Evolutionary conservation across 2,113 vertebrate genomes (phyloP), one percentile per base, ranked within the genome.

Genomic region (Eulemur rufifrons): DNA sequence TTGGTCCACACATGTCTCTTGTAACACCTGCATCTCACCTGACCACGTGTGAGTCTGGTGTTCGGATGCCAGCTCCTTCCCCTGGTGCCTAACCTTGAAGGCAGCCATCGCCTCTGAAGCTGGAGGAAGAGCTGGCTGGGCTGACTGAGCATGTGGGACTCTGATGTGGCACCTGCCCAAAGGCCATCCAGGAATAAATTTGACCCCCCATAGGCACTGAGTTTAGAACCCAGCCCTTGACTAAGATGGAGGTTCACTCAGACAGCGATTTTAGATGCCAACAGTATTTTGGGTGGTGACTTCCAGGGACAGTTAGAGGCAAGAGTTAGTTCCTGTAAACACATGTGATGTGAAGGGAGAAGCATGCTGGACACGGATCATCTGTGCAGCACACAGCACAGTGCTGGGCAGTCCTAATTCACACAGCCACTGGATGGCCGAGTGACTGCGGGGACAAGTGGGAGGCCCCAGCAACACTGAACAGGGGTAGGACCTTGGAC

Each of bases 321-420:
- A 50, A 56, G n/a, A 56, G 18, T 82, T 82, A 64, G 34, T 69
- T 80, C 25, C 63, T 56, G 3, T 34, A 50, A 73, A 25, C 15
- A 4, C 39, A 9, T 7, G 4, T 45, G 37, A 27, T 42, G 1
- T 42, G 17, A 45, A 63, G 7, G 27, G 15, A 73, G 45, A 59
- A 20, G 6, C 3, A 4, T 8, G 34, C 21, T 29, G 17, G 77
- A 11, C 20, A 25, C 7, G 4, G 4, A 0, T 37, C 0, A 7
- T 0, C 5, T 23, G 42, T 27, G 6, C 10, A 71, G 37, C 27
- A 17, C 23, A 11, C 0, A 21, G 9, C 23, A 17, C 27, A 15
- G 32, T 32, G 1, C 32, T 23, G 8, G 45, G 54, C 8, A 5
- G 0, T 47, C 25, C 12, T 15, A 9, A n/a, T 37, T n/a, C 27